phyloP scores from a whole-genome alignment of 2,888 invertebrate genomes.

The Chrysolina americana region DNA sequence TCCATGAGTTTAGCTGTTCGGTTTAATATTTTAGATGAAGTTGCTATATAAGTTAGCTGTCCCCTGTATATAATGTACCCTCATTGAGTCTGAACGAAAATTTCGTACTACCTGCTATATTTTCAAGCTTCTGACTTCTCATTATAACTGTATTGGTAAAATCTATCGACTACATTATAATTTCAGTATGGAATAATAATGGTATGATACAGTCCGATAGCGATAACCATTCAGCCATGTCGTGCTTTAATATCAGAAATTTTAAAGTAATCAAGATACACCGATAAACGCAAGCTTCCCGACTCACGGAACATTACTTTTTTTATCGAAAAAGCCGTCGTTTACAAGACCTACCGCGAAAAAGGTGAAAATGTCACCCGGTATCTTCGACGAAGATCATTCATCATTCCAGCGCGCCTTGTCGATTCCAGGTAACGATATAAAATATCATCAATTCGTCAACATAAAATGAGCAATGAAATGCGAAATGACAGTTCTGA shows the following conservation, averaged over 20 bases:
- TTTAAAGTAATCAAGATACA: slow-evolving; percentile 1
- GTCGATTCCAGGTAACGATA: slow-evolving; percentile 15
- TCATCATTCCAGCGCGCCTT: neutral
- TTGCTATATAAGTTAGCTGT: no score
- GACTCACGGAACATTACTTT: slow-evolving; percentile 11
- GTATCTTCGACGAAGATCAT: slow-evolving; percentile 5
- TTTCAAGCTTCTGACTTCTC: neutral
- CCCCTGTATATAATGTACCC: no score
- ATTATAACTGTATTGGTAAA: neutral
- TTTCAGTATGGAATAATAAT: neutral
- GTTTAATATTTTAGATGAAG: no score
- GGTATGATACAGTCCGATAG: neutral
- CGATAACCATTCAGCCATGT: neutral
- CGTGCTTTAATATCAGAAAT: neutral
- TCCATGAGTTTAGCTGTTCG: no score
- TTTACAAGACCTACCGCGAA: neutral
- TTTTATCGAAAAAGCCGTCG: neutral
- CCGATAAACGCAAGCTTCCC: neutral
- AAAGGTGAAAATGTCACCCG: neutral
- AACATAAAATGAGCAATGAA: slow-evolving; percentile 18
- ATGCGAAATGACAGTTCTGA: neutral
- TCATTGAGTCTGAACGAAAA: no score
- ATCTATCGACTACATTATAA: neutral
- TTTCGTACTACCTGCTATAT: neutral
- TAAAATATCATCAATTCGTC: slow-evolving; percentile 5